Conservation (phyloP, 2,113 vertebrate species). For the Siniperca chuatsi region DNA sequence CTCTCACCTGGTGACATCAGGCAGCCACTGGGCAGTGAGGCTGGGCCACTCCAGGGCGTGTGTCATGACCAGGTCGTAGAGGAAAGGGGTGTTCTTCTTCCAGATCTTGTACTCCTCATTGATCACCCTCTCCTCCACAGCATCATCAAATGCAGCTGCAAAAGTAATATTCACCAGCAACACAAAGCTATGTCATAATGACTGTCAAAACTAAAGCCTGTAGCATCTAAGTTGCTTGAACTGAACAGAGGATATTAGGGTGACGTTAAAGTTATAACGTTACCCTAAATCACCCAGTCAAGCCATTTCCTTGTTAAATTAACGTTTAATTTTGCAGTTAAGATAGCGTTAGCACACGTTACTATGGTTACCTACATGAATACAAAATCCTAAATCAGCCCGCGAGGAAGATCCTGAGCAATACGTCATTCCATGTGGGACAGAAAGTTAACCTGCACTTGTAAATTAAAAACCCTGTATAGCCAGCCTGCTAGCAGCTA, state of each 20-base stretch:
- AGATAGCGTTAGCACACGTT: neutral
- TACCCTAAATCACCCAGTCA: neutral
- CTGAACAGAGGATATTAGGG: no score
- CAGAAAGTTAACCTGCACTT: neutral
- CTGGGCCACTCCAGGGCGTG: slow-evolving; percentile 98
- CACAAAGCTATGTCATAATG: neutral
- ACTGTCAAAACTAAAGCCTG: neutral
- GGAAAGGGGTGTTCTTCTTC: slow-evolving; percentile 98
- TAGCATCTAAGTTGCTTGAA: neutral
- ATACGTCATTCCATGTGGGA: accelerated
- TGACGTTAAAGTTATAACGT: no score
- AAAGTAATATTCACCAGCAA: neutral
- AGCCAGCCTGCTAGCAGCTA: slow-evolving; percentile 43
- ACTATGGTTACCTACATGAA: neutral
- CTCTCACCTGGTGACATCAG: slow-evolving; percentile 96
- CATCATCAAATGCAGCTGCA: slow-evolving; percentile 96
- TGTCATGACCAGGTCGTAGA: slow-evolving; percentile 98
- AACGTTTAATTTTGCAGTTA: neutral
- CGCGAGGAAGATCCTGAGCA: neutral
- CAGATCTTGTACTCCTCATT: slow-evolving; percentile 99
- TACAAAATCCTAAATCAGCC: no score
- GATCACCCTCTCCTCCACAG: slow-evolving; percentile 97
- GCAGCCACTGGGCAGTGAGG: slow-evolving; percentile 97
- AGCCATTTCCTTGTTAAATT: neutral
- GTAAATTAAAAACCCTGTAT: neutral